Evolutionary conservation across 2,113 vertebrate species (phyloP), one percentile per base, ranked within the genome.

Genomic region (Trochalopteron elliotii): DNA sequence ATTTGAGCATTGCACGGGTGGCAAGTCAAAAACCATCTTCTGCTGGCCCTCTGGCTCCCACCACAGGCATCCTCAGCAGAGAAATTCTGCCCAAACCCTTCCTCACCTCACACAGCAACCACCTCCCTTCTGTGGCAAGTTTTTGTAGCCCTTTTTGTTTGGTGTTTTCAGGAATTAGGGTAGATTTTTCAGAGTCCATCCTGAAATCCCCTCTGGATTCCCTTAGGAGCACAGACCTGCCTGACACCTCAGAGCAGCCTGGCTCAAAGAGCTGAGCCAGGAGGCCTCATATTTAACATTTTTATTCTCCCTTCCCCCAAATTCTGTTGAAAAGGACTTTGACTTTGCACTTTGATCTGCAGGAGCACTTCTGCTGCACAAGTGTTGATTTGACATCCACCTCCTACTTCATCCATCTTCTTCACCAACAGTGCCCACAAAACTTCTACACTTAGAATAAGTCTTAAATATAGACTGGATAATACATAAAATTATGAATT

Each of bases 141-240:
- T 35, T 71, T 3, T 16, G 25, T 2, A 63, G 39, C 23, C 9
- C 6, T 69, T 57, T 44, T 27, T 17, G 2, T 23, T 53, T 22
- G 22, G 27, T 28, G 18, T 4, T 8, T 69, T 76, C 44, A 42
- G 5, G 52, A 33, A 40, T n/a, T 7, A 40, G 15, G 35, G 16
- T 10, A 2, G 11, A 33, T 52, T 60, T 93, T 65, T 42, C 67
- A 39, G 63, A 71, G n/a, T 7, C 16, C 37, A 15, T 15, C 24
- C 63, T 85, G 81, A 68, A 87, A 37, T 28, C 17, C 37, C 44
- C 47, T 28, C 44, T 28, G 42, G 30, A 13, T 33, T 39, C 24
- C 70, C 0, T 0, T 1, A 10, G 30, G n/a, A 74, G 24, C 70
- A 28, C 33, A 53, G 50, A 67, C 15, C 50, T 20, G 83, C 16